phyloP scores from a whole-genome alignment of 1,140 invertebrate species.

The Aphelinus certus region DNA sequence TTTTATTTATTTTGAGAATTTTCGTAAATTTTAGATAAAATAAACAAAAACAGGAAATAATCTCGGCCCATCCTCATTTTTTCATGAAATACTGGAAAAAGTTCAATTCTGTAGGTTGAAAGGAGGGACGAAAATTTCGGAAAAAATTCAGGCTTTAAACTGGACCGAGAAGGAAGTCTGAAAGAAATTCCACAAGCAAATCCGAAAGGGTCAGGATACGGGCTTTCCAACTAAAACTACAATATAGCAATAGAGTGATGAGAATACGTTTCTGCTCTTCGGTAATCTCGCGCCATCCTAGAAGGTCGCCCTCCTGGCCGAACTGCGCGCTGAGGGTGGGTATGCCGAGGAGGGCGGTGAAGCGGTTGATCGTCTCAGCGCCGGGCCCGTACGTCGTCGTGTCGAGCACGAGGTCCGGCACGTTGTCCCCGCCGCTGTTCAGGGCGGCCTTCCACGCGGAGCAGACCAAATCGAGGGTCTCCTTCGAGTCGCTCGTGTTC shows the following conservation, averaged over 20 bases:
- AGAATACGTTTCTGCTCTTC: slow-evolving; percentile 69
- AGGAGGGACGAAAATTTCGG: no score
- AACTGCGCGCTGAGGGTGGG: slow-evolving; percentile 86
- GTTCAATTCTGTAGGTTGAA: no score
- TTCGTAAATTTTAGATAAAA: no score
- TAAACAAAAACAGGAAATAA: no score
- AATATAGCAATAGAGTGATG: no score
- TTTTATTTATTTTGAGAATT: no score
- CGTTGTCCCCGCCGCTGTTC: slow-evolving; percentile 58
- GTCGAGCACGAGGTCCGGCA: slow-evolving; percentile 82
- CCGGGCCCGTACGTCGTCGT: slow-evolving; percentile 79
- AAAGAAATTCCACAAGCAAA: not conserved
- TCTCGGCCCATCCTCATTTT: no score
- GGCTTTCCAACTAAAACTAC: no score
- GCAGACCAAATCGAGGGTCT: slow-evolving; percentile 52
- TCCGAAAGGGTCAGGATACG: no score
- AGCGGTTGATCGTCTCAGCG: slow-evolving; percentile 84
- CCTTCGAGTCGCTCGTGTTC: slow-evolving; percentile 49
- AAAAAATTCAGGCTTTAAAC: not conserved
- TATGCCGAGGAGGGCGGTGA: slow-evolving; percentile 79
- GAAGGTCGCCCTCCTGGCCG: slow-evolving; percentile 82
- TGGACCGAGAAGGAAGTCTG: not conserved
- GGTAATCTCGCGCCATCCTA: slow-evolving; percentile 78
- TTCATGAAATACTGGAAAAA: no score
- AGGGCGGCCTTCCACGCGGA: slow-evolving; percentile 51